Evolutionary conservation across 2,113 vertebrate species (phyloP).

Genomic region (Oncorhynchus masou): DNA sequence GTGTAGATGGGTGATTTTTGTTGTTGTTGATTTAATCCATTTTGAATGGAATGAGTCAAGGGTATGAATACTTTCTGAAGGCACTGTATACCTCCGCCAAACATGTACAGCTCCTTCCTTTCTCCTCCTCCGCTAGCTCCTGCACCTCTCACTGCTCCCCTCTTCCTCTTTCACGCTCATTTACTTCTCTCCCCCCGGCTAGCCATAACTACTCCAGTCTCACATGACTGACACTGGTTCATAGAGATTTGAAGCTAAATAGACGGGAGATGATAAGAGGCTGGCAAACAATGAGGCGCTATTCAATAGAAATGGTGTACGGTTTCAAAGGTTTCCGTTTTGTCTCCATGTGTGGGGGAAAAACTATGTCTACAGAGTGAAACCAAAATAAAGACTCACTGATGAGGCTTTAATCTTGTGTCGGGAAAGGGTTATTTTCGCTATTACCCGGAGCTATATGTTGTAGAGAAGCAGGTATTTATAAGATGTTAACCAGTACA

Average conservation of each 20-base stretch:
- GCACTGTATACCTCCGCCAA: neutral
- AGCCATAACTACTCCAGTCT: neutral
- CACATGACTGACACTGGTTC: neutral
- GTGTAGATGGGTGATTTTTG: too few relatives aligned
- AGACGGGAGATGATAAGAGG: neutral
- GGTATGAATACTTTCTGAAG: too few relatives aligned
- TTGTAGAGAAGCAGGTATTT: too few relatives aligned
- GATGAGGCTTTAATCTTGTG: too few relatives aligned
- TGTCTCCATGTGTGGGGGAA: conserved; percentile 28
- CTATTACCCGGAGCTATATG: too few relatives aligned
- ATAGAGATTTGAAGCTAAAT: neutral
- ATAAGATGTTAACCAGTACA: conserved; percentile 57
- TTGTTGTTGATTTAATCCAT: too few relatives aligned
- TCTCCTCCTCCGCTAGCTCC: conserved; percentile 8
- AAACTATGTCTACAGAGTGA: neutral
- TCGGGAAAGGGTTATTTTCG: too few relatives aligned
- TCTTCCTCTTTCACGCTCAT: neutral
- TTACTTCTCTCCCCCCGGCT: neutral
- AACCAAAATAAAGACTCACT: too few relatives aligned
- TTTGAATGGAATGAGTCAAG: too few relatives aligned
- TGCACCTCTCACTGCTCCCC: neutral
- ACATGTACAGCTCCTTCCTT: conserved; percentile 28
- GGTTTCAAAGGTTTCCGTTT: neutral
- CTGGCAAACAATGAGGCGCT: neutral
- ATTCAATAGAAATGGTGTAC: neutral